Evolutionary conservation across 53 echinoderm and acorn worm species (phyloP).

Genomic region (Hippasteria phrygiana): DNA sequence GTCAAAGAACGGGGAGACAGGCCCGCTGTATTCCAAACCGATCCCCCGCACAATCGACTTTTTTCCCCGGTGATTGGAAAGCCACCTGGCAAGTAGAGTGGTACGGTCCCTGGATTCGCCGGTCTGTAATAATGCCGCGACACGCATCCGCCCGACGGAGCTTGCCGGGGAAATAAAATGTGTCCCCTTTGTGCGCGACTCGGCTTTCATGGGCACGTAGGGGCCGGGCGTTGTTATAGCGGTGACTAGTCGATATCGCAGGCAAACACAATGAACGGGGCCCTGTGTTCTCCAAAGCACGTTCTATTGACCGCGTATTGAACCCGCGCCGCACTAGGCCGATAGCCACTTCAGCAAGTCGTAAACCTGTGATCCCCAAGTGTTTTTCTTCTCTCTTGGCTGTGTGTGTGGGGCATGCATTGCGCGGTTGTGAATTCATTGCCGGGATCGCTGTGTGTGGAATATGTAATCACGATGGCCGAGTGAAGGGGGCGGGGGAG

Average conservation of each 20-base stretch:
- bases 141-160: slow-evolving; percentile 69
- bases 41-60: slow-evolving; percentile 14
- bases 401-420: background rate
- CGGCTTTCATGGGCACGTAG: slow-evolving; percentile 71
- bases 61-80: slow-evolving; percentile 38
- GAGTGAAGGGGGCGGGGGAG: background rate
- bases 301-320: slow-evolving; percentile 69
- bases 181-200: slow-evolving; percentile 68
- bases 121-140: slow-evolving; percentile 72
- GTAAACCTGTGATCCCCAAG: slow-evolving; percentile 45
- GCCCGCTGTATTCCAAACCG: background rate
- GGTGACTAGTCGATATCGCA: slow-evolving; percentile 62
- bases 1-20: slow-evolving; percentile 3
- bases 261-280: slow-evolving; percentile 62
- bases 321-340: slow-evolving; percentile 58
- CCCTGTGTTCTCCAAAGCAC: slow-evolving; percentile 59
- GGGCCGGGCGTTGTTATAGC: slow-evolving; percentile 57
- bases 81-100: slow-evolving; percentile 58
- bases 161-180: slow-evolving; percentile 72
- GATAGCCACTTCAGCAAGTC: slow-evolving; percentile 63
- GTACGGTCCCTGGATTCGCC: slow-evolving; percentile 42
- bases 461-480: slow-evolving; percentile 44
- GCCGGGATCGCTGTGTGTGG: slow-evolving; percentile 27
- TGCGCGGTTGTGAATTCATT: slow-evolving; percentile 6
- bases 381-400: background rate